Percentiles rank a stretch among this genome's conserved stretches.
Conservation (phyloP, 2,113 vertebrate genomes). For the Anoura caudifer region DNA sequence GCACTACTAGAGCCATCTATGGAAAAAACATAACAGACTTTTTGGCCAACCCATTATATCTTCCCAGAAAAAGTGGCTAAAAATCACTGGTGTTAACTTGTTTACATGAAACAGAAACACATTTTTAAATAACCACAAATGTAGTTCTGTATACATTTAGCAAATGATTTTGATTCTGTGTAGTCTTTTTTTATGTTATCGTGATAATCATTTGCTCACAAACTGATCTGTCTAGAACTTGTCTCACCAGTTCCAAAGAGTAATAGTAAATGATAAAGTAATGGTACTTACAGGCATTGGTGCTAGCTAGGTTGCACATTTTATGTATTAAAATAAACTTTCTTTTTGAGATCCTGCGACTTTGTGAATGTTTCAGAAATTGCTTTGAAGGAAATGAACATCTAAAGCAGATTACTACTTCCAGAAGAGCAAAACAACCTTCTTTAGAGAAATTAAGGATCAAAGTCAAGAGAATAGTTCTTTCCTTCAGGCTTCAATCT, state of each 20-base stretch:
- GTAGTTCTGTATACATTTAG: background rate
- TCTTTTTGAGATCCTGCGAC: slow-evolving; percentile 53
- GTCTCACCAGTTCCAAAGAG: background rate
- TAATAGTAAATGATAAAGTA: background rate
- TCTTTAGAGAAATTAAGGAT: background rate
- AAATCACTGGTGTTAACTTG: background rate
- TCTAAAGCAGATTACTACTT: background rate
- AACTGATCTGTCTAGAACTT: slow-evolving; percentile 12
- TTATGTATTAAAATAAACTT: slow-evolving; percentile 65
- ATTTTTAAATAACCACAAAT: background rate
- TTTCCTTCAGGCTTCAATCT: background rate
- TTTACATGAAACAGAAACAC: background rate
- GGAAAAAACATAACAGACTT: too few species aligned
- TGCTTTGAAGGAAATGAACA: slow-evolving; percentile 33
- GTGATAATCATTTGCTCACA: background rate
- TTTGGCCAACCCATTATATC: background rate
- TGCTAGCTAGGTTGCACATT: slow-evolving; percentile 37
- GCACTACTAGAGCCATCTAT: too few species aligned
- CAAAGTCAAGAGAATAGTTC: background rate
- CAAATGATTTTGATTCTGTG: background rate
- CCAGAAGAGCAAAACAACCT: background rate
- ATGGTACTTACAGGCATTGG: background rate
- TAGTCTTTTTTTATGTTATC: background rate
- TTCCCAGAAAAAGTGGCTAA: background rate
- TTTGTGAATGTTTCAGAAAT: slow-evolving; percentile 45